Evolutionary conservation across 2,888 invertebrate species (phyloP).

Genomic region (Kryphioiulus occultus): DNA sequence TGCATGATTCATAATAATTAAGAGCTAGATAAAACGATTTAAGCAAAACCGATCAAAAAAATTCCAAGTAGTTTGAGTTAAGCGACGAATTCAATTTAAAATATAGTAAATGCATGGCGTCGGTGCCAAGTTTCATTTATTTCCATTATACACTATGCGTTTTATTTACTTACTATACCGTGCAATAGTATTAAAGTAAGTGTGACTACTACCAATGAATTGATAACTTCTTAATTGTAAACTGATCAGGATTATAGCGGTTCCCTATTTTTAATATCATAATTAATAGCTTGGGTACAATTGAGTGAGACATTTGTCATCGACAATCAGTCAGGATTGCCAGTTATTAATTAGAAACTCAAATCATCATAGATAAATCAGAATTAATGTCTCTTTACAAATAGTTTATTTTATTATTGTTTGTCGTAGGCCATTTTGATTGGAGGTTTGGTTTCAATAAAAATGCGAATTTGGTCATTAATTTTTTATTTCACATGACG

Average conservation of each 20-base stretch:
- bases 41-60: too few relatives aligned
- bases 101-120: too few relatives aligned
- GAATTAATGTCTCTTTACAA: too few relatives aligned
- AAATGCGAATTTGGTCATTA: background rate
- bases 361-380: background rate
- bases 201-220: background rate
- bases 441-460: background rate
- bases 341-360: background rate
- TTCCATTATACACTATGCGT: too few relatives aligned
- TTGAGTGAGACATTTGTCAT: background rate
- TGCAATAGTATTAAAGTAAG: background rate
- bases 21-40: too few relatives aligned
- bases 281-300: background rate
- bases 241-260: slow-evolving; percentile 20
- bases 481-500: background rate
- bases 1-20: too few relatives aligned
- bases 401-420: background rate
- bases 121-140: too few relatives aligned
- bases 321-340: background rate
- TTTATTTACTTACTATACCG: too few relatives aligned
- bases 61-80: too few relatives aligned
- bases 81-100: too few relatives aligned
- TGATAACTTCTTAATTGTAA: slow-evolving; percentile 7
- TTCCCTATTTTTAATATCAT: background rate
- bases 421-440: background rate